Evolutionary conservation across 2,113 vertebrate genomes (phyloP).

Genomic region (Eurypyga helias): DNA sequence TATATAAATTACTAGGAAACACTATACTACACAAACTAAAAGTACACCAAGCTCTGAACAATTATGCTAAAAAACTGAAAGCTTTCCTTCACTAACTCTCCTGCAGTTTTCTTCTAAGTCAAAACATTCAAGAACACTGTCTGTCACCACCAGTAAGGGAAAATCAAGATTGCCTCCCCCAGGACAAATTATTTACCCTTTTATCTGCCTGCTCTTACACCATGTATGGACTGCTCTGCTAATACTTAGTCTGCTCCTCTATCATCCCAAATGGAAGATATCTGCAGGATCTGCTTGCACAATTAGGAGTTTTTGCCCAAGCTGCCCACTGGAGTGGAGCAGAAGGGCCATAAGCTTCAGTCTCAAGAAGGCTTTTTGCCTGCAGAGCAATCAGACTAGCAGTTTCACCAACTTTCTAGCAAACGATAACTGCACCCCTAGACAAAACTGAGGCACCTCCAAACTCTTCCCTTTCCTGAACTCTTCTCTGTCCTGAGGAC

Average conservation of each 20-base stretch:
- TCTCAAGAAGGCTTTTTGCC: neutral
- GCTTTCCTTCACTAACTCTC: neutral
- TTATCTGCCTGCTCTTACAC: neutral
- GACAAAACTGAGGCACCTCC: neutral
- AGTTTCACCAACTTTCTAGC: neutral
- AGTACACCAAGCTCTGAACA: neutral
- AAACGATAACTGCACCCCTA: neutral
- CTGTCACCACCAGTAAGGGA: neutral
- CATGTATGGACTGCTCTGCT: neutral
- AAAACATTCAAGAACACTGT: neutral
- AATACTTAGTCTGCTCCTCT: neutral
- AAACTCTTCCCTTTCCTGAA: neutral
- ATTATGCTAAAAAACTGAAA: neutral
- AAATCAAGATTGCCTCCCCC: neutral
- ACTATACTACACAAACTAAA: neutral
- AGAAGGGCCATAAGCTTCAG: neutral
- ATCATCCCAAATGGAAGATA: neutral
- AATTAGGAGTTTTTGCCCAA: neutral
- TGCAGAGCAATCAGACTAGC: neutral
- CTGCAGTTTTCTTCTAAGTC: neutral
- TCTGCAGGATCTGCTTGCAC: neutral
- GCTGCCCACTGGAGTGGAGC: rapidly evolving
- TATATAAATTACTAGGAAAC: neutral
- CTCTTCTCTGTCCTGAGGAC: neutral
- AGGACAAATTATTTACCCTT: neutral